phyloP scores from a whole-genome alignment of 2,888 invertebrate species.

The Microctonus hyperodae region DNA sequence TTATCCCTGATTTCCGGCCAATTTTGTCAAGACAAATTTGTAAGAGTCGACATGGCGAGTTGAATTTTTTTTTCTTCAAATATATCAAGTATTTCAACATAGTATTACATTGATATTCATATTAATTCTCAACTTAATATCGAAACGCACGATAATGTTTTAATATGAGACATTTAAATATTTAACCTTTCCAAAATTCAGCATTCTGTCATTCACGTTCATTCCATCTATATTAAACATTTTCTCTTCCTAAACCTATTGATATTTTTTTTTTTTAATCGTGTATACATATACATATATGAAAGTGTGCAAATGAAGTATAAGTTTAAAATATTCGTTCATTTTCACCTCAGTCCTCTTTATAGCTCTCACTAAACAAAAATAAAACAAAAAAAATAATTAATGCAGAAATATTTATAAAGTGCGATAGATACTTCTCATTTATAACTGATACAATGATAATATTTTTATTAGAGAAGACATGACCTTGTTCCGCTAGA shows the following conservation, averaged over 20 bases:
- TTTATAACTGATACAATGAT: conserved; percentile 47
- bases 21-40: conserved; percentile 33
- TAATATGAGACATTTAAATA: conserved; percentile 9
- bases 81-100: conserved; percentile 11
- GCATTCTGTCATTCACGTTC: conserved; percentile 12
- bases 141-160: neutral
- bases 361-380: conserved; percentile 42
- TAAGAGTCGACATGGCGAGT: conserved; percentile 24
- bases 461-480: conserved; percentile 43
- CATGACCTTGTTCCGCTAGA: conserved; percentile 44
- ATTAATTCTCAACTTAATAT: conserved; percentile 27
- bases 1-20: conserved; percentile 43
- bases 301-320: conserved; percentile 55
- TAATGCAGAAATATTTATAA: conserved; percentile 50
- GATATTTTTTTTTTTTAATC: conserved; percentile 36
- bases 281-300: conserved; percentile 39
- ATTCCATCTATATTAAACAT: conserved; percentile 28
- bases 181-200: neutral
- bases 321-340: conserved; percentile 55
- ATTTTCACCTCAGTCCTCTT: conserved; percentile 37
- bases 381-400: conserved; percentile 30
- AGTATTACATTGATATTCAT: conserved; percentile 13
- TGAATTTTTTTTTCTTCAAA: conserved; percentile 25
- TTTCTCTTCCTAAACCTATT: conserved; percentile 30
- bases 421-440: conserved; percentile 46